A percentile compares a stretch with the other conserved stretches of the same genome.
phyloP scores from a whole-genome alignment of 2,888 invertebrate genomes.

The Minunthozetes semirufus region DNA sequence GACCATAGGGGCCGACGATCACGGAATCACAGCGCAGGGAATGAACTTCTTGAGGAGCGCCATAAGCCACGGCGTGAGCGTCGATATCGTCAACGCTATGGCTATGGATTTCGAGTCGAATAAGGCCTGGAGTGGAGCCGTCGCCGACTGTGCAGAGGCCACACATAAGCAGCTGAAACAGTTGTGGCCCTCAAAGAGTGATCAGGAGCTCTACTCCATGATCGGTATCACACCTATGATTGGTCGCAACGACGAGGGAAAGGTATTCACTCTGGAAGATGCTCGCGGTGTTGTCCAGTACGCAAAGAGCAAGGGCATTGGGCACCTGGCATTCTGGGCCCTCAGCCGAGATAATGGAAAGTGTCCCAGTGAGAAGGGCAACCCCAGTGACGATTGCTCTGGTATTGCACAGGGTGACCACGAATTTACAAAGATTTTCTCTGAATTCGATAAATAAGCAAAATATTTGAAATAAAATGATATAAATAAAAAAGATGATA shows the following conservation, averaged over 20 bases:
- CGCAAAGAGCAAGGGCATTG: slow-evolving; percentile 27
- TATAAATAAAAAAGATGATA: no score
- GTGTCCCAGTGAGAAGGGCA: slow-evolving; percentile 32
- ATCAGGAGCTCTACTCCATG: slow-evolving; percentile 13
- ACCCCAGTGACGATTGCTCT: slow-evolving; percentile 30
- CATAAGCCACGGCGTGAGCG: background rate
- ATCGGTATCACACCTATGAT: slow-evolving; percentile 33
- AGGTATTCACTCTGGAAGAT: slow-evolving; percentile 9
- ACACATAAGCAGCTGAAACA: slow-evolving; percentile 24
- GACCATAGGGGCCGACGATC: slow-evolving; percentile 26
- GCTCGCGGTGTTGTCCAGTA: slow-evolving; percentile 28
- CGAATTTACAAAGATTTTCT: slow-evolving; percentile 35
- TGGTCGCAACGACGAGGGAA: slow-evolving; percentile 33
- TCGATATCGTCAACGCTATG: slow-evolving; percentile 36
- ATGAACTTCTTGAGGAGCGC: slow-evolving; percentile 27
- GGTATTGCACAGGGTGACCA: slow-evolving; percentile 27
- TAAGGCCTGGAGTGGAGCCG: slow-evolving; percentile 24
- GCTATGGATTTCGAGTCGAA: slow-evolving; percentile 25
- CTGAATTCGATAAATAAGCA: background rate
- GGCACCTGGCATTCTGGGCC: slow-evolving; percentile 34
- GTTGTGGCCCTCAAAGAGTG: slow-evolving; percentile 28
- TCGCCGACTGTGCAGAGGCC: background rate
- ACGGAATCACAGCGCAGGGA: slow-evolving; percentile 20
- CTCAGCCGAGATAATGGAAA: slow-evolving; percentile 37
- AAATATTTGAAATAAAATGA: no score